Conservation (phyloP, 2,797 vertebrate genomes). For the Rhinoraja longicauda region DNA sequence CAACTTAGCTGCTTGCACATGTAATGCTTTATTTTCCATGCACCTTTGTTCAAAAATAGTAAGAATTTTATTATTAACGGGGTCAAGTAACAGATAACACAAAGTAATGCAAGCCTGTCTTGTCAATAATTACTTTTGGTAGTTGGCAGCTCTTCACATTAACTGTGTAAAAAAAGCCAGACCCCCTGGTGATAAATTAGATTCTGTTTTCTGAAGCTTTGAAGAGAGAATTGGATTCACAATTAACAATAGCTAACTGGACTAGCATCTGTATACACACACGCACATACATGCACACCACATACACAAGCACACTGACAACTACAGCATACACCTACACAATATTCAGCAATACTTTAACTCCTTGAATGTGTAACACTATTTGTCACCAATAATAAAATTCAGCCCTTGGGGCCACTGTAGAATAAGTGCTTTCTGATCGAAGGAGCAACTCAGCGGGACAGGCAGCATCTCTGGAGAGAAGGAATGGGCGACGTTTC, state of each 20-base stretch:
- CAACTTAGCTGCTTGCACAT: not conserved
- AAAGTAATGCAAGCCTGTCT: too few relatives aligned
- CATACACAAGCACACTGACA: not conserved
- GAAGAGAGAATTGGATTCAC: not conserved
- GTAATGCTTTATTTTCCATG: not conserved
- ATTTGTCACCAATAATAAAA: too few relatives aligned
- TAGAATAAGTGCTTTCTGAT: not conserved
- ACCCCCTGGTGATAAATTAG: not conserved
- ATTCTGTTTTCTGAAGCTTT: not conserved
- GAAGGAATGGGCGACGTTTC: too few relatives aligned
- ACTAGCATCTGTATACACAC: not conserved
- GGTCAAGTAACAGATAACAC: not conserved
- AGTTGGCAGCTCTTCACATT: not conserved
- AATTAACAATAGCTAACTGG: not conserved
- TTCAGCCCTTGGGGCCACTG: too few relatives aligned
- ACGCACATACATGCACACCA: not conserved
- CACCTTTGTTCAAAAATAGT: not conserved
- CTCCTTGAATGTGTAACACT: too few relatives aligned
- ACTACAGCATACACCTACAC: not conserved
- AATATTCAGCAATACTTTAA: too few relatives aligned
- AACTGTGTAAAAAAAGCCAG: not conserved
- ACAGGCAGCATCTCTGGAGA: too few relatives aligned
- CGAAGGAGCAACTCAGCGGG: too few relatives aligned
- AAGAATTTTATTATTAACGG: not conserved
- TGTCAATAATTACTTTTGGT: not conserved